These are phyloP conservation scores for Antigone vipio DNA, from an alignment of 2,113 vertebrate genomes.

Conservation along the genomic window DNA sequence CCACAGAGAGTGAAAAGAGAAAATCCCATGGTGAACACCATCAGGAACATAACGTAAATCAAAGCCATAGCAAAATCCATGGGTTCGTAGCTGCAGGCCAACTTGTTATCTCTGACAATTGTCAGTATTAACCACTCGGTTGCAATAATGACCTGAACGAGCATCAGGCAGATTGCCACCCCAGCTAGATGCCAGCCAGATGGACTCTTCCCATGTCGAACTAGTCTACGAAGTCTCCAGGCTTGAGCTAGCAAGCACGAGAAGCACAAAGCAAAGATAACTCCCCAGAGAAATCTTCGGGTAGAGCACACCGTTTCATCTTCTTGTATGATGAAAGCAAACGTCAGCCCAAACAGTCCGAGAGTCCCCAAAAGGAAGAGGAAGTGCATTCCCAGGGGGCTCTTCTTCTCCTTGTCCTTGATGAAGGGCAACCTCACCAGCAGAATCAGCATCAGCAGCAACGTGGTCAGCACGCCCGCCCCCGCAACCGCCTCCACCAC, in stretches of 20 bases:
- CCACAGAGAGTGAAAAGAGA: constrained; percentile 88
- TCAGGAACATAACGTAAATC: constrained; percentile 88
- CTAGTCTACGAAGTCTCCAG: constrained; percentile 84
- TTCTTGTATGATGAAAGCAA: constrained; percentile 91
- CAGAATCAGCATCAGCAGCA: constrained; percentile 85
- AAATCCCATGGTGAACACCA: constrained; percentile 79
- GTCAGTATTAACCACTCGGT: constrained; percentile 93
- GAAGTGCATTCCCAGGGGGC: constrained; percentile 85
- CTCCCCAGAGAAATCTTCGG: constrained; percentile 91
- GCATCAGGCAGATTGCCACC: constrained; percentile 82
- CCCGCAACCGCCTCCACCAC: constrained; percentile 87
- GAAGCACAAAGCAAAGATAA: constrained; percentile 91
- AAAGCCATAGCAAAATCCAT: constrained; percentile 92
- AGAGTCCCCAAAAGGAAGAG: constrained; percentile 89
- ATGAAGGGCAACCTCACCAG: constrained; percentile 89
- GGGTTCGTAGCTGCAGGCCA: constrained; percentile 88
- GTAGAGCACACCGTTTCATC: constrained; percentile 86
- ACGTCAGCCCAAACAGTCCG: constrained; percentile 90
- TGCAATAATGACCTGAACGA: constrained; percentile 93
- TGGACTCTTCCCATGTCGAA: constrained; percentile 85
- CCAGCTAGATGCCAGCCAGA: constrained; percentile 86
- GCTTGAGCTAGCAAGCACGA: constrained; percentile 92
- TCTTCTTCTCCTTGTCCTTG: constrained; percentile 90
- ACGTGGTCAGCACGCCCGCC: constrained; percentile 82
- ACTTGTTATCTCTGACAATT: constrained; percentile 83